Percentiles rank a stretch among this genome's conserved stretches.
These are phyloP conservation scores for Nicator chloris DNA, from an alignment of 2,113 vertebrate genomes.

Conservation along the genomic window DNA sequence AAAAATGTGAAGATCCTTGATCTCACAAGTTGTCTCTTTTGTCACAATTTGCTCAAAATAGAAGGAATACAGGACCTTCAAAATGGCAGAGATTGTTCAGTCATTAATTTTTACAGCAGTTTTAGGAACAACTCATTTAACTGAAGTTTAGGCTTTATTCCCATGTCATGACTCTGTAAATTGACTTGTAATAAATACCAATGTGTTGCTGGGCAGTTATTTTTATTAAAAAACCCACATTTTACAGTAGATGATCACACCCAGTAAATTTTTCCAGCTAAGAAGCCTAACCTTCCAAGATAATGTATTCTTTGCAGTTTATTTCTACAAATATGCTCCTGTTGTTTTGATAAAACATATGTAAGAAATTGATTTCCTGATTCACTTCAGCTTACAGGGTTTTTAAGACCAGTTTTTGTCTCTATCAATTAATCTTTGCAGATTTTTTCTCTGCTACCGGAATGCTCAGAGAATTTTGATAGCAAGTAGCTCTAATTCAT, in stretches of 20 bases:
- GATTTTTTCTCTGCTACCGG: background rate
- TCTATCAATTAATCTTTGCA: constrained; percentile 35
- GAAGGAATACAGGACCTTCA: background rate
- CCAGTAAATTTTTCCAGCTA: background rate
- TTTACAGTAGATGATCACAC: constrained; percentile 24
- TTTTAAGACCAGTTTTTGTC: constrained; percentile 18
- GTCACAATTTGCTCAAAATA: background rate
- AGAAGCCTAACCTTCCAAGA: background rate
- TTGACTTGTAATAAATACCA: constrained; percentile 38
- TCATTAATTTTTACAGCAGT: background rate
- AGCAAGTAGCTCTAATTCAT: background rate
- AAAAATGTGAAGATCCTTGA: background rate
- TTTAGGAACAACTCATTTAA: background rate
- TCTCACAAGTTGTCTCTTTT: background rate
- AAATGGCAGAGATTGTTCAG: background rate
- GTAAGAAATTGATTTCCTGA: background rate
- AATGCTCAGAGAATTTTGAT: background rate
- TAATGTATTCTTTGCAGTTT: background rate
- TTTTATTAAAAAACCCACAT: background rate
- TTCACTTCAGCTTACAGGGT: background rate
- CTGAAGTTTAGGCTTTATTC: constrained; percentile 2
- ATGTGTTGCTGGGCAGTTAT: background rate
- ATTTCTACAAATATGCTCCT: background rate
- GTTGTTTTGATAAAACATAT: background rate
- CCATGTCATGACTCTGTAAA: constrained; percentile 20